Base-by-base conservation (phyloP, 2,888 invertebrate genomes). In the Cephus sareptanus region DNA sequence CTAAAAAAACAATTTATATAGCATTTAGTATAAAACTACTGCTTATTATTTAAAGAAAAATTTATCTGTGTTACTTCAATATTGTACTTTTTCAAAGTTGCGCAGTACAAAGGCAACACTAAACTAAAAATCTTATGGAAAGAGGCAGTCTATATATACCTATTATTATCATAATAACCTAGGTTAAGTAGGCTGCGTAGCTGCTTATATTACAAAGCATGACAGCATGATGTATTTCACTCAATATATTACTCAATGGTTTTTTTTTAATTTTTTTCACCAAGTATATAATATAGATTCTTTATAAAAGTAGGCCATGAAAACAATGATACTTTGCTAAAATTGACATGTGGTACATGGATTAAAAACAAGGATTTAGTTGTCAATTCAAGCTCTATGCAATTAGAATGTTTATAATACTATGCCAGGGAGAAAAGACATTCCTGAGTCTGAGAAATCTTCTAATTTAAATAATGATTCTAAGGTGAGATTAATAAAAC, bases 1-100 rank as follows among this genome's bases (percentile, higher is more conserved):
- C 86, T 85, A 77, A 34, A 77, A 76, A 23, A 23, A 23, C 9
- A 71, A 71, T 34, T 34, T 3, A 31, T 30, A 34, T 71, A 31
- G 6, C 23, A 9, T 56, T 6, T 9, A 23, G 6, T 23, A 15
- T 2, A 56, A 56, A 15, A 56, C 23, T 56, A 56, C 1, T 56
- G 9, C 23, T 40, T 40, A 56, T 56, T 9, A 56, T 56, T 56
- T 56, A 23, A 2, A 23, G 2, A 9, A 56, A 23, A 56, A 23
- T 23, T 56, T 56, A 56, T 23, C 23, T 23, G 15, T 23, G 2
- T 56, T 56, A 56, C 56, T 56, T 23, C 56, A 56, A 56, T 56
- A 23, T 23, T 23, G 2, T 23, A 56, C 23, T 56, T 23, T 23
- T 23, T 75, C 4, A 33, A 69, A 74, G 69, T 37, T 69, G 31